These are phyloP conservation scores for Microdon myrmicae DNA, from an alignment of 2,888 invertebrate species.

Conservation along the genomic window DNA sequence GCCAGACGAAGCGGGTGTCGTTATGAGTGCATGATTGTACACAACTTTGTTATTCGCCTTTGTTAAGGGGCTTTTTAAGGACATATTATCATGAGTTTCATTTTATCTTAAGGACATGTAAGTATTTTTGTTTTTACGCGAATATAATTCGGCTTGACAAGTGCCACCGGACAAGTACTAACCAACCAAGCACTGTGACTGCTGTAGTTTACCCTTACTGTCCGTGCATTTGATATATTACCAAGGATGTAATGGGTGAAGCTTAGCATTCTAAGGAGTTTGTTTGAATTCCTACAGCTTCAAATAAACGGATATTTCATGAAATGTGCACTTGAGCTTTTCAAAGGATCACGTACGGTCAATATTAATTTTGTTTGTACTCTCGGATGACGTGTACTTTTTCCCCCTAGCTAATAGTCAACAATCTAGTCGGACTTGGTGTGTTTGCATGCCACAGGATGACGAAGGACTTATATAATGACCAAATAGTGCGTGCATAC, in stretches of 20 bases:
- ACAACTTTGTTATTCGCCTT: no score
- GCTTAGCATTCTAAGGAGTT: conserved; percentile 9
- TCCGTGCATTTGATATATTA: no score
- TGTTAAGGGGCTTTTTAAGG: conserved; percentile 45
- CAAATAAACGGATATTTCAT: conserved; percentile 31
- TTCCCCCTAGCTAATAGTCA: background rate
- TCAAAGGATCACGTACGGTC: conserved; percentile 41
- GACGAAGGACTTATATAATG: conserved; percentile 14
- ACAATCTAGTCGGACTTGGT: conserved; percentile 5
- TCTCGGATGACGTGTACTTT: conserved; percentile 13
- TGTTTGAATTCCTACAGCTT: conserved; percentile 23
- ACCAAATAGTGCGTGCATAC: conserved; percentile 37
- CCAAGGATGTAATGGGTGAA: no score
- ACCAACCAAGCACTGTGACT: no score
- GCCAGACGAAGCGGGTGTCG: no score
- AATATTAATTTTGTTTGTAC: conserved; percentile 47
- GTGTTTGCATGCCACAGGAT: conserved; percentile 35
- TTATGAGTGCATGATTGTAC: no score
- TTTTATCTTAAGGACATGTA: conserved; percentile 47
- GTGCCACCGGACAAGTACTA: no score
- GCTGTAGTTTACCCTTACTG: no score
- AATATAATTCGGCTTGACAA: conserved; percentile 31
- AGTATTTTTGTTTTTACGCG: conserved; percentile 42
- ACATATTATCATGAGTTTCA: conserved; percentile 50
- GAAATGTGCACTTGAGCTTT: conserved; percentile 2